Evolutionary conservation across 1,140 invertebrate genomes (phyloP).

Genomic region (Zaprionus tsacasi): DNA sequence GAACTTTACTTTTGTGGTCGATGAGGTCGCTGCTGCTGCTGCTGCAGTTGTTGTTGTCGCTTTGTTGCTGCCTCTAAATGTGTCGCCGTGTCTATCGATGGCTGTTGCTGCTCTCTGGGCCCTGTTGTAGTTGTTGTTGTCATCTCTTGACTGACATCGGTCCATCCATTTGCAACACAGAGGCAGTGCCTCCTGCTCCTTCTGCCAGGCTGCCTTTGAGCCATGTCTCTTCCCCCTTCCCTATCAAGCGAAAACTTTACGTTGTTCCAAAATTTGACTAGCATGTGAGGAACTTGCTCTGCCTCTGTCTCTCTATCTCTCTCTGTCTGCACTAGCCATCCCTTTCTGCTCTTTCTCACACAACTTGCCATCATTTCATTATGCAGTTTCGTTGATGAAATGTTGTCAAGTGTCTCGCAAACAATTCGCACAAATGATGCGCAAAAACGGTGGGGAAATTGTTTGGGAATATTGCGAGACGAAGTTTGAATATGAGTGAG

Average conservation of each 20-base stretch:
- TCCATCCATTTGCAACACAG: constrained; percentile 23
- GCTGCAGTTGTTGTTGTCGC: constrained; percentile 34
- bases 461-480: not conserved
- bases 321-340: not conserved
- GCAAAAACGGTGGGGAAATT: not conserved
- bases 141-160: constrained; percentile 18
- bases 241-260: constrained; percentile 24
- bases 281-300: not conserved
- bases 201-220: constrained; percentile 25
- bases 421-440: not conserved
- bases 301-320: not conserved
- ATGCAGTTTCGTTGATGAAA: constrained; percentile 50
- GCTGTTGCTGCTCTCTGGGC: constrained; percentile 6
- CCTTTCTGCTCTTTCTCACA: not conserved
- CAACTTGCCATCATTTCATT: constrained; percentile 31
- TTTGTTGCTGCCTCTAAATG: constrained; percentile 48
- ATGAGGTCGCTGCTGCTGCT: constrained; percentile 34
- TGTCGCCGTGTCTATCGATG: constrained; percentile 49
- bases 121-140: constrained; percentile 12
- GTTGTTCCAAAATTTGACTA: constrained; percentile 19
- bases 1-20: constrained; percentile 78
- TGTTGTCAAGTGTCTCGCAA: constrained; percentile 24
- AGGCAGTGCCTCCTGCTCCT: not conserved
- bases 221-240: not conserved
- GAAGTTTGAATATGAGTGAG: no score